A percentile compares a stretch with the other conserved stretches of the same genome.
Evolutionary conservation across 2,797 vertebrate species (phyloP).

Genomic region (Cyprinodon diabolis): DNA sequence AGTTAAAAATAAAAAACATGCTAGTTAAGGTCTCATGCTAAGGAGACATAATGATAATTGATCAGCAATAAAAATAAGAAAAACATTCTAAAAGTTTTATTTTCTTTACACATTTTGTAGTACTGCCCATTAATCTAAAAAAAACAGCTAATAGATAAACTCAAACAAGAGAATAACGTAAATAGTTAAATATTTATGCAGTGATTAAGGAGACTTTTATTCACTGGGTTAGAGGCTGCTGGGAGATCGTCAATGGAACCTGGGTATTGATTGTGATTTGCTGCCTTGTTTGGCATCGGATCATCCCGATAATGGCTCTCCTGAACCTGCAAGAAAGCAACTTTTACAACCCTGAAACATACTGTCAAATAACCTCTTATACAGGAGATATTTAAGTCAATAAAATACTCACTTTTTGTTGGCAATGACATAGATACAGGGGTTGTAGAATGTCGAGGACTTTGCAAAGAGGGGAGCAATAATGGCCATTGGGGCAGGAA

Average conservation of each 20-base stretch:
- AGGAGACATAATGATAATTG: too few relatives aligned
- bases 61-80: too few relatives aligned
- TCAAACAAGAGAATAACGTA: background rate
- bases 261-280: constrained; percentile 85
- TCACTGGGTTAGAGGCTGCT: constrained; percentile 77
- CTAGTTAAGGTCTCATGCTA: too few relatives aligned
- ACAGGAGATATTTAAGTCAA: background rate
- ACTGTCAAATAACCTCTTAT: background rate
- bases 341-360: background rate
- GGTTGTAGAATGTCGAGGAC: constrained; percentile 98
- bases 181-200: background rate
- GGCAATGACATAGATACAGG: constrained; percentile 95
- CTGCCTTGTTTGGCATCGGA: constrained; percentile 89
- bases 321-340: constrained; percentile 74
- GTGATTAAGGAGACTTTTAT: background rate
- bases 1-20: too few relatives aligned
- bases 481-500: constrained; percentile 93
- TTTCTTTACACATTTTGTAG: too few relatives aligned
- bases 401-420: constrained; percentile 91
- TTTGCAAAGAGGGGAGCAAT: constrained; percentile 96
- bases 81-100: too few relatives aligned
- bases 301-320: constrained; percentile 89
- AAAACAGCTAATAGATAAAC: background rate
- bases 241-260: constrained; percentile 86
- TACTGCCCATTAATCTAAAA: background rate